Conservation (phyloP, 2,888 invertebrate species). For the Oxycera nigricornis region DNA sequence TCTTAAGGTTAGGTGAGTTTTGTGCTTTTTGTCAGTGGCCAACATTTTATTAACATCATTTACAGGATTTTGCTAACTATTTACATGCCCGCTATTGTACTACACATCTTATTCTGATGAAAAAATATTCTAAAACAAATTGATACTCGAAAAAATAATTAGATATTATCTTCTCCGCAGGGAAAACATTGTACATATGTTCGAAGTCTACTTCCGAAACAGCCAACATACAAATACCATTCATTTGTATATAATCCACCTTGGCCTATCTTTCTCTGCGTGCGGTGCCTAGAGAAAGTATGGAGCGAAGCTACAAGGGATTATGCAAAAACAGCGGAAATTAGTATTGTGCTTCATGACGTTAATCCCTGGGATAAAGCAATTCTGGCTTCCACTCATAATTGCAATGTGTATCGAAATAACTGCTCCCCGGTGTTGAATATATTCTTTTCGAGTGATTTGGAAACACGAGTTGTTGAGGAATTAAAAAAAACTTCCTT, state of each 20-base stretch:
- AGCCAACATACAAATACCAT: slow-evolving; percentile 9
- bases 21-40: too few relatives aligned
- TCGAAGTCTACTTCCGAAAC: slow-evolving; percentile 10
- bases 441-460: too few relatives aligned
- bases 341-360: slow-evolving; percentile 28
- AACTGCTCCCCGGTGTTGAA: not conserved
- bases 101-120: too few relatives aligned
- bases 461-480: too few relatives aligned
- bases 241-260: slow-evolving; percentile 26
- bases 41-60: too few relatives aligned
- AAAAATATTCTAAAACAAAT: too few relatives aligned
- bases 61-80: too few relatives aligned
- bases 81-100: too few relatives aligned
- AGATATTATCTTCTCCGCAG: too few relatives aligned
- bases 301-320: not conserved
- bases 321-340: slow-evolving; percentile 35
- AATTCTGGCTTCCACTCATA: not conserved
- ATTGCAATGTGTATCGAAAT: not conserved
- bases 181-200: not conserved
- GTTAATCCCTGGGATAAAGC: not conserved
- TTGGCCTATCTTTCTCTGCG: slow-evolving; percentile 6
- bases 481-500: too few relatives aligned
- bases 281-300: not conserved
- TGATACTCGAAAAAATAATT: too few relatives aligned
- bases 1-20: too few relatives aligned